These are phyloP conservation scores for Platycheirus rosarum DNA, from an alignment of 2,888 invertebrate genomes.

Conservation along the genomic window DNA sequence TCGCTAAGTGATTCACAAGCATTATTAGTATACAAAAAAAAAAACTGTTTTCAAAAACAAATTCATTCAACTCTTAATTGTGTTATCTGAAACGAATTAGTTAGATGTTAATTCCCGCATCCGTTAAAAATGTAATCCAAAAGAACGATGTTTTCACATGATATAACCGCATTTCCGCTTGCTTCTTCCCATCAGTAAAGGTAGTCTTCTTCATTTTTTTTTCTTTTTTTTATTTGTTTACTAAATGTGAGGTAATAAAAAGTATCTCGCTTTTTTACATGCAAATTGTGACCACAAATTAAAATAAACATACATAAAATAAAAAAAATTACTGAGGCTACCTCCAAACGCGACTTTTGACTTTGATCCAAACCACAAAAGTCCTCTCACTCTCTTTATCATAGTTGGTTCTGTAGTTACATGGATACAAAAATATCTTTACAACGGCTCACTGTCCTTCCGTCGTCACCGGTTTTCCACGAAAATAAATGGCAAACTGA, in stretches of 20 bases:
- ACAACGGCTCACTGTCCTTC: constrained; percentile 17
- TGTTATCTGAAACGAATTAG: constrained; percentile 1
- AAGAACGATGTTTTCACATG: constrained; percentile 43
- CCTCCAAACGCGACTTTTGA: constrained; percentile 2
- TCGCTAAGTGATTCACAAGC: constrained; percentile 1
- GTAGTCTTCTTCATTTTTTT: not conserved
- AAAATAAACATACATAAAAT: constrained; percentile 6
- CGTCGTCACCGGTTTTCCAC: constrained; percentile 19
- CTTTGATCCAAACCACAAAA: constrained; percentile 16
- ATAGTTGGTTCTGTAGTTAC: constrained; percentile 7
- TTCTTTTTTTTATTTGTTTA: not conserved
- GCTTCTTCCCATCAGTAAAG: constrained; percentile 3
- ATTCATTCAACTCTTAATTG: not conserved
- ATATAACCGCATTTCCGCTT: constrained; percentile 69
- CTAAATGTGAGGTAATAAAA: not conserved
- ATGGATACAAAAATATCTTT: constrained; percentile 15
- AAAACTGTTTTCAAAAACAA: constrained; percentile 4
- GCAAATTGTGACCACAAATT: constrained; percentile 14
- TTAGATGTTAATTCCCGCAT: constrained; percentile 33
- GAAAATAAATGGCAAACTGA: constrained; percentile 29
- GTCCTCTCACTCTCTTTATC: not conserved
- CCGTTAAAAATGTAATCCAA: constrained; percentile 45
- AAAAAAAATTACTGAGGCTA: not conserved
- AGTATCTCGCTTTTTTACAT: not conserved
- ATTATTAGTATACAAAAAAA: not conserved